Evolutionary conservation across 2,797 vertebrate species (phyloP), one percentile per base, ranked within the genome.

Genomic region (Echiichthys vipera): DNA sequence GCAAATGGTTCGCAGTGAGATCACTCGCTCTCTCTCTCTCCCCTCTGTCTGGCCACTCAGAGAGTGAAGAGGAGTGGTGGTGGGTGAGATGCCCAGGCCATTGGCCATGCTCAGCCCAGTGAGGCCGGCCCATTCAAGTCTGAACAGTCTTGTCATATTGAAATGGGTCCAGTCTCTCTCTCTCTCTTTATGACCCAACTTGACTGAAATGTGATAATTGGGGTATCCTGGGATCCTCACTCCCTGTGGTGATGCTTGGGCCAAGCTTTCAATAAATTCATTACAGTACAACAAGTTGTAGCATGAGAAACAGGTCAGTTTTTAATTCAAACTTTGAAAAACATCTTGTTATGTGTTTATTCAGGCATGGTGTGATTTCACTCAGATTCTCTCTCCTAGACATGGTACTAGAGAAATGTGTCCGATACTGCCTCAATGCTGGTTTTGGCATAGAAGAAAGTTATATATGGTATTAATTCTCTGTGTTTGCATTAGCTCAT

Each of bases 121-220:
- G 63, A 77, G 81, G 54, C 54, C 3, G 39, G 49, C 37, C 77
- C 74, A 80, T 88, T 92, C 73, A 91, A 65, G 37, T 59, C 65
- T 64, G 46, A 32, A 49, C 65, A 63, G 80, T 72, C 86, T 84
- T 88, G 65, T 88, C 58, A 39, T 17, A 34, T 68, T 24, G 49
- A 89, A 93, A 86, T 86, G 77, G 90, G 84, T 88, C 67, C 61
- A 83, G 65, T 46, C 71, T 57, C 68, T 49, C 73, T 53, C 64
- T 45, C 73, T 90, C 84, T 91, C 83, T 89, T 78, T 83, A 65
- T 80, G 77, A 89, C 80, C 85, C 85, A 83, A 79, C 74, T 74
- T 88, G 83, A 90, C 87, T 84, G 84, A 85, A 84, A 91, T 75
- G 74, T 70, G 73, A 57, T 93, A 92, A 92, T 88, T 91, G 82